Conservation (phyloP, 2,113 vertebrate species). For the Muntiacus reevesi region DNA sequence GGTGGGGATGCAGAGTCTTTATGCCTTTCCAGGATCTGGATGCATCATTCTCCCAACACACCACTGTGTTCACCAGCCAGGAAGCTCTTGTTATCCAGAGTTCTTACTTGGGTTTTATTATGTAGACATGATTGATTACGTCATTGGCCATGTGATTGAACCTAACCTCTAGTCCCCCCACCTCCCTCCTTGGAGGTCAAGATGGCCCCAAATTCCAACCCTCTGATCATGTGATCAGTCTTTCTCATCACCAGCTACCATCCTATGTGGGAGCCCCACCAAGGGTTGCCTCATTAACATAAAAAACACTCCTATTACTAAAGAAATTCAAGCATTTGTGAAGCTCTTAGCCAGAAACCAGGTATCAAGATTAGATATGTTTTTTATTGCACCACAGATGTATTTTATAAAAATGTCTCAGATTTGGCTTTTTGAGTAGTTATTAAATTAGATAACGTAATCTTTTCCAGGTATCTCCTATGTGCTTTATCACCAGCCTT, state of each 20-base stretch:
- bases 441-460: not conserved
- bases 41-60: not conserved
- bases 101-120: not conserved
- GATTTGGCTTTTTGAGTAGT: not conserved
- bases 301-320: not conserved
- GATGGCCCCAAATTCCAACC: not conserved
- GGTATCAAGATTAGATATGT: not conserved
- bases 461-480: not conserved
- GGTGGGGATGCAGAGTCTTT: accelerated
- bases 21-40: accelerated
- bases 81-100: not conserved
- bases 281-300: not conserved
- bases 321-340: not conserved
- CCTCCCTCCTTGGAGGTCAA: not conserved
- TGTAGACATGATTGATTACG: not conserved
- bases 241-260: not conserved
- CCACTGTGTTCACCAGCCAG: not conserved
- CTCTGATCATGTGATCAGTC: not conserved
- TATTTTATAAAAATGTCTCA: not conserved
- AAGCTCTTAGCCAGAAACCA: not conserved
- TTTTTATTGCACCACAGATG: not conserved
- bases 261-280: not conserved
- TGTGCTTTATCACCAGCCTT: not conserved
- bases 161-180: not conserved
- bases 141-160: not conserved